Conservation (phyloP, 2,888 invertebrate species). For the Imbricaverruca yamaguchii region DNA sequence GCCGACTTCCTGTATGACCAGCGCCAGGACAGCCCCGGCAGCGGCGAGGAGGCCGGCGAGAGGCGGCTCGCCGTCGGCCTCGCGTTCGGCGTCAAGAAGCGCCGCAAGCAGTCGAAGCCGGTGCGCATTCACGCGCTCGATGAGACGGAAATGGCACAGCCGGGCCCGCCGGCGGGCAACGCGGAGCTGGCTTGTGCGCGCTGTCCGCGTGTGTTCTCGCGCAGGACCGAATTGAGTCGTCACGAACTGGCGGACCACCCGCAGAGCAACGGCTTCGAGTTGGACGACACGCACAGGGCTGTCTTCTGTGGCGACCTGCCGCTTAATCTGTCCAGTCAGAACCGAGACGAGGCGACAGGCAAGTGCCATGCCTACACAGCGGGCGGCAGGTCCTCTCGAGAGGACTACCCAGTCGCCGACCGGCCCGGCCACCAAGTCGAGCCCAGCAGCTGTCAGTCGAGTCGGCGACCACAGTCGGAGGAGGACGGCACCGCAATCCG, state of each 20-base stretch:
- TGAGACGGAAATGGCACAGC: conserved; percentile 6
- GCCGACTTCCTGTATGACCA: not conserved
- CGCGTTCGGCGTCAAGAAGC: conserved; percentile 57
- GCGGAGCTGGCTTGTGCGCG: not conserved
- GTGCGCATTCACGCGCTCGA: conserved; percentile 43
- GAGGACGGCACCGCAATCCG: not conserved
- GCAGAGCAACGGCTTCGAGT: too few relatives aligned
- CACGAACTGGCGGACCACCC: not conserved
- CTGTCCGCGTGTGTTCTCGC: conserved; percentile 1
- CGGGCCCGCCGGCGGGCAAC: not conserved
- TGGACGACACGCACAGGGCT: too few relatives aligned
- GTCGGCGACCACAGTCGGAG: not conserved
- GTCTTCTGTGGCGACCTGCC: conserved; percentile 13
- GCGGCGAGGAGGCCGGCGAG: not conserved
- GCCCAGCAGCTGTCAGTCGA: too few relatives aligned
- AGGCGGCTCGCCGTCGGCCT: not conserved
- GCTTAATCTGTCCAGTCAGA: conserved; percentile 28
- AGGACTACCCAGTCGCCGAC: not conserved
- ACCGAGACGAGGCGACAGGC: not conserved
- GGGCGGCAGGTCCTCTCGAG: not conserved
- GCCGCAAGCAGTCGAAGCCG: conserved; percentile 86
- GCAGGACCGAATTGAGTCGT: not conserved
- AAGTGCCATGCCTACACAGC: not conserved
- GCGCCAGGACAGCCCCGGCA: not conserved
- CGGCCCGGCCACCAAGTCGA: not conserved